Base-by-base conservation (phyloP, 2,113 vertebrate species). In the Helogale parvula region DNA sequence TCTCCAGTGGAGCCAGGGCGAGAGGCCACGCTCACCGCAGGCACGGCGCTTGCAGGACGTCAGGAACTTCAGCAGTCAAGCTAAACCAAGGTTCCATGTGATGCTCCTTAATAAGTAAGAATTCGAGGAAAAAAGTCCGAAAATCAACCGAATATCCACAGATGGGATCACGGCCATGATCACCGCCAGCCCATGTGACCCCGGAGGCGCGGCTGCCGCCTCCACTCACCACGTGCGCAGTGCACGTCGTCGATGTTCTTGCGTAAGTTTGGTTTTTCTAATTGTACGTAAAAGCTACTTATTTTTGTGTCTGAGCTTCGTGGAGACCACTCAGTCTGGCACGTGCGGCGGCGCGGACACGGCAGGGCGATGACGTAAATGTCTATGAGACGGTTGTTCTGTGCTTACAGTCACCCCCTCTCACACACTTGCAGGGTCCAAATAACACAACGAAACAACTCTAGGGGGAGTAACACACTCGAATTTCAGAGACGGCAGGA, bases 181-280 rank as follows among this genome's bases (percentile, higher is more conserved):
- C 2, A 19, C 33, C 25, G n/a, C 41, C n/a, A 5, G 14, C 25
- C n/a, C 5, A 9, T 7, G 5, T 2, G 21, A 11, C 16, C 71
- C 47, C 12, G 1, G 8, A 16, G 17, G 50, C 4, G 6, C 12
- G 17, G 33, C 13, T 21, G 27, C 38, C 7, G 0, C 2, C 38
- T 60, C 63, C 25, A 17, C 33, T 31, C 35, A 31, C 7, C 45
- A 7, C 2, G 16, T 29, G 4, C 4, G 12, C 23, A 6, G 45
- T 77, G 47, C 57, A 19, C 33, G 7, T 13, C 14, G 57, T 41
- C 10, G 52, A 27, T 41, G n/a, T 87, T 77, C 38, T 41, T 3
- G 9, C 3, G 21, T 71, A 15, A 13, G 15, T 79, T 54, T 60
- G 17, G 9, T 13, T 77, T 38, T 76, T 63, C 21, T 50, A 76